phyloP scores from a whole-genome alignment of 2,113 vertebrate genomes.

The Elaphurus davidianus region DNA sequence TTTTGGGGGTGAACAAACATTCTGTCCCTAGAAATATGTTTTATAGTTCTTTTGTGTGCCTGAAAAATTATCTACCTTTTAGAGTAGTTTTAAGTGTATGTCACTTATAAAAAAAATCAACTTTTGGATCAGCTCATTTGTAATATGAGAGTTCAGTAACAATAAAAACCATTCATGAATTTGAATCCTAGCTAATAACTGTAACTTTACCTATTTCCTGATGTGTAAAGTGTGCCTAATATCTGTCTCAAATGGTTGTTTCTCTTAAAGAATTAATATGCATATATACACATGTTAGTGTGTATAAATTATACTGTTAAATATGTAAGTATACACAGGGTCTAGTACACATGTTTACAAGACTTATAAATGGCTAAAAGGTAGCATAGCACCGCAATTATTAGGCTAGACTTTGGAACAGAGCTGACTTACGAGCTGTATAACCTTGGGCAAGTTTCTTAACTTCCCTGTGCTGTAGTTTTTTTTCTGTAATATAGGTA shows the following conservation, averaged over 20 bases:
- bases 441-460: not conserved
- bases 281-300: not conserved
- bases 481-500: not conserved
- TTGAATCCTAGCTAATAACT: not conserved
- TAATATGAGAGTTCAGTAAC: conserved; percentile 1
- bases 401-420: not conserved
- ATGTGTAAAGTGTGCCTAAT: not conserved
- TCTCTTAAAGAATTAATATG: conserved; percentile 4
- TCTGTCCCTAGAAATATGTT: not conserved
- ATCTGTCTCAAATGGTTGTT: not conserved
- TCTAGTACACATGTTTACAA: not conserved
- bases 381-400: not conserved
- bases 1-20: not conserved
- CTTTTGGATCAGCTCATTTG: not conserved
- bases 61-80: not conserved
- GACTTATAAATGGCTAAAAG: not conserved
- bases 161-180: conserved; percentile 17
- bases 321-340: not conserved
- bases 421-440: not conserved
- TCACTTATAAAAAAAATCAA: not conserved
- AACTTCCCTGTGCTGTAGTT: not conserved
- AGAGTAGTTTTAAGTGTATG: not conserved
- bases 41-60: not conserved
- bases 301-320: not conserved
- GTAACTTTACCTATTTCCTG: not conserved